Evolutionary conservation across 2,113 vertebrate genomes (phyloP), one percentile per base, ranked within the genome.

Genomic region (Poeciliopsis retropinna): DNA sequence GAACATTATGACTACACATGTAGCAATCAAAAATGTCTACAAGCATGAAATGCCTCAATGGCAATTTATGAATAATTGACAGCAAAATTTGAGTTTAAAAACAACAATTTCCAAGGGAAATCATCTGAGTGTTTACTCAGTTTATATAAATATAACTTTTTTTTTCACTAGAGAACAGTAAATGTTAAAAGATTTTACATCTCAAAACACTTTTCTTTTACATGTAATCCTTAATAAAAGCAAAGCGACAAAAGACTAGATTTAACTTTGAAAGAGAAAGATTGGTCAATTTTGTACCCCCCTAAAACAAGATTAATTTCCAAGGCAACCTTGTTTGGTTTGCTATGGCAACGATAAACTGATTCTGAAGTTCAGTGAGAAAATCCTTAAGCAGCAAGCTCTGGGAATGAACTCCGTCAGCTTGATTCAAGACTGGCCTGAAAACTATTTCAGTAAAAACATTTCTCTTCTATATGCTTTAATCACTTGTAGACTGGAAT

Each of bases 1-100:
- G 27, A 41, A 77, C 51, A 69, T 76, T 37, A 63, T 51, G 64
- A 63, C 57, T 68, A 80, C 75, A 85, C 60, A 81, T 81, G 72
- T 41, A 75, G 66, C 60, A 73, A 68, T 72, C 54, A 75, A 8
- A 22, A 15, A 22, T 66, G 62, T 87, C 83, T 77, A 81, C 41
- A 63, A 68, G 68, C 41, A 79, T 34, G 39, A 60, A 62, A 25
- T 0, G 0, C 14, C 12, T 22, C 22, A 83, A 75, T 13, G 62
- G 47, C 63, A 34, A 69, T n/a, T 61, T 29, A 65, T 79, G 17
- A 73, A 80, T 73, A 68, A 62, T 83, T 66, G 8, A 47, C 77
- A 72, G 34, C 31, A 41, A 34, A 28, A 22, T 60, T 28, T 61
- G 3, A 51, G 37, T 51, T 66, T 37, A 61, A 37, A 77, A 72